Percentiles rank a stretch among this genome's conserved stretches.
Conservation (phyloP, 2,113 vertebrate species). For the Oryzias woworae region DNA sequence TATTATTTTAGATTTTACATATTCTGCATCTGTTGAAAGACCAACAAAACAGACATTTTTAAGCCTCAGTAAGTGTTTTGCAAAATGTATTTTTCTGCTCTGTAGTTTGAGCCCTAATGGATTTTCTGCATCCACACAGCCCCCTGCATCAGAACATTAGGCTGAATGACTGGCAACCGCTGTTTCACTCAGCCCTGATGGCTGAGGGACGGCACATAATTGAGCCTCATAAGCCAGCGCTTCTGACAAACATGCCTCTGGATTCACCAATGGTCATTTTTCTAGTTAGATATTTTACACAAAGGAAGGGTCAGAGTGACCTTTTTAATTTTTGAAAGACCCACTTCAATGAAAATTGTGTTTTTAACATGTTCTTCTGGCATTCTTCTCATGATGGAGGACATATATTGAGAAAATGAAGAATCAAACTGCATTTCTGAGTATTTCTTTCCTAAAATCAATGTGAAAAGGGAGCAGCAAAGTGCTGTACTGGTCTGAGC, state of each 20-base stretch:
- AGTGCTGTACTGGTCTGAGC: too few species aligned
- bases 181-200: constrained; percentile 72
- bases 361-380: background rate
- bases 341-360: background rate
- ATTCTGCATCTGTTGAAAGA: constrained; percentile 1
- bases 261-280: constrained; percentile 64
- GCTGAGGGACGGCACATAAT: constrained; percentile 64
- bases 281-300: constrained; percentile 26
- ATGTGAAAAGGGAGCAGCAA: too few species aligned
- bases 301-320: background rate
- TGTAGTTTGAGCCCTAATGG: constrained; percentile 63
- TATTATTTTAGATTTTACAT: background rate
- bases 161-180: constrained; percentile 71
- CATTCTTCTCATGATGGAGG: background rate
- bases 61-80: constrained; percentile 31
- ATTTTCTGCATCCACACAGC: constrained; percentile 66
- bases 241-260: constrained; percentile 67
- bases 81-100: constrained; percentile 45
- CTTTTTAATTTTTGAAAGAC: background rate
- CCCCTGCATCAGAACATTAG: constrained; percentile 75
- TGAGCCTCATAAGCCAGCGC: constrained; percentile 64
- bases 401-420: background rate
- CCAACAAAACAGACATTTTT: constrained; percentile 31
- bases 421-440: too few species aligned
- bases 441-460: too few species aligned